phyloP scores from a whole-genome alignment of 2,797 vertebrate genomes.

The Siniperca undulata region DNA sequence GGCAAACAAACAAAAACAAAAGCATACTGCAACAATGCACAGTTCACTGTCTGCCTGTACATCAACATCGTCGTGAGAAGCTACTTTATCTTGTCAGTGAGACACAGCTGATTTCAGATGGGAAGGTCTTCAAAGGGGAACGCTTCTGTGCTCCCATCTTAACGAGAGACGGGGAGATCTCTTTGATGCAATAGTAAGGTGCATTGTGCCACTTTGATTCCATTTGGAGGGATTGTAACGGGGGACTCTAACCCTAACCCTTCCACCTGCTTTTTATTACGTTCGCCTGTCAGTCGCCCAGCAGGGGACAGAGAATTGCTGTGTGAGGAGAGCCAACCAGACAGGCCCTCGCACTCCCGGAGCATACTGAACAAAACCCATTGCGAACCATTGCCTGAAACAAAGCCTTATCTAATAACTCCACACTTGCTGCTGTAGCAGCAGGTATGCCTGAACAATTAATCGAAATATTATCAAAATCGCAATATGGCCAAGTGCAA shows the following conservation, averaged over 20 bases:
- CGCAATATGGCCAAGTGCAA: too few relatives aligned
- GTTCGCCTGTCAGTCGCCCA: constrained; percentile 75
- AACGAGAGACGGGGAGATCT: constrained; percentile 72
- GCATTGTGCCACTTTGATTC: constrained; percentile 83
- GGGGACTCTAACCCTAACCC: not conserved
- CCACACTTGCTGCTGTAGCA: not conserved
- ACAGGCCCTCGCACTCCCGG: constrained; percentile 35
- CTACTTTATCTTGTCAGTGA: constrained; percentile 65
- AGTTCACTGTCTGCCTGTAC: constrained; percentile 21
- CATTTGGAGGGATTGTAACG: constrained; percentile 74
- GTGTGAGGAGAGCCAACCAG: constrained; percentile 59
- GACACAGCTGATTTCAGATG: constrained; percentile 71
- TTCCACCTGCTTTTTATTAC: constrained; percentile 67
- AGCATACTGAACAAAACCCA: constrained; percentile 59
- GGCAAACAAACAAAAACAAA: constrained; percentile 35
- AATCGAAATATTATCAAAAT: too few relatives aligned
- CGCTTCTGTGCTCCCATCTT: constrained; percentile 68
- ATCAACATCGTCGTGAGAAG: constrained; percentile 37
- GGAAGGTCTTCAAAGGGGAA: constrained; percentile 78
- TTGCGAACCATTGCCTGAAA: constrained; percentile 25
- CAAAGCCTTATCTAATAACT: constrained; percentile 33
- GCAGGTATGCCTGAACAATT: not conserved
- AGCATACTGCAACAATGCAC: not conserved
- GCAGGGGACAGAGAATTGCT: constrained; percentile 55
- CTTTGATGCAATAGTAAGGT: constrained; percentile 81